A percentile compares a stretch with the other conserved stretches of the same genome.
Evolutionary conservation across 2,797 vertebrate species (phyloP).

Genomic region (Sebastes steindachneri): DNA sequence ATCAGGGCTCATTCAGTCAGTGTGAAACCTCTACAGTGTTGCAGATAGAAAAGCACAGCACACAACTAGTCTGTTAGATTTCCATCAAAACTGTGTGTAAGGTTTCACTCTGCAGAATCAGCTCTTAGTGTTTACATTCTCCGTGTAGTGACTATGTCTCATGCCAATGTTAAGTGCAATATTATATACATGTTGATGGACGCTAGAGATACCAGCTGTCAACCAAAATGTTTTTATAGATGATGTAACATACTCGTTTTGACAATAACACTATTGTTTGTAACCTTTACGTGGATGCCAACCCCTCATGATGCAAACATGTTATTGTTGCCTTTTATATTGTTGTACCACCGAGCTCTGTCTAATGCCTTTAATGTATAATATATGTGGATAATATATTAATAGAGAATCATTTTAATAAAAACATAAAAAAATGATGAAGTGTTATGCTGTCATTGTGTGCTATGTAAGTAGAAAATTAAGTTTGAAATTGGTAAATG

Average conservation of each 20-base stretch:
- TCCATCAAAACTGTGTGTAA: slow-evolving; percentile 5
- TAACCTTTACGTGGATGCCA: slow-evolving; percentile 57
- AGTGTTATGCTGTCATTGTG: neutral
- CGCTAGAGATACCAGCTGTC: slow-evolving; percentile 56
- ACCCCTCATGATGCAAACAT: slow-evolving; percentile 47
- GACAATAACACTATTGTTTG: slow-evolving; percentile 47
- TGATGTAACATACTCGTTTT: slow-evolving; percentile 50
- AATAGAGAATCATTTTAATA: slow-evolving; percentile 68
- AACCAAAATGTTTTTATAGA: slow-evolving; percentile 71
- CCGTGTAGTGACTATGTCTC: slow-evolving; percentile 16
- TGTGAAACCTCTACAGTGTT: slow-evolving; percentile 3
- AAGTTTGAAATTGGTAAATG: neutral
- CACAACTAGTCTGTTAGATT: neutral
- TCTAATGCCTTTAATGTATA: slow-evolving; percentile 62
- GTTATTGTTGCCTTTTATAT: slow-evolving; percentile 66
- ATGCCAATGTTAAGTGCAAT: slow-evolving; percentile 76
- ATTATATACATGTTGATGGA: slow-evolving; percentile 62
- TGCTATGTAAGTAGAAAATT: neutral
- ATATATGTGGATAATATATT: slow-evolving; percentile 73
- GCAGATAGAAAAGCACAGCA: neutral
- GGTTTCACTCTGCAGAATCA: slow-evolving; percentile 30
- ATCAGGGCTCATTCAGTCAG: neutral
- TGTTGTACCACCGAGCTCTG: slow-evolving; percentile 31
- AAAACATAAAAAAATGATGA: slow-evolving; percentile 19
- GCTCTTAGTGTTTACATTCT: slow-evolving; percentile 58